A percentile compares a stretch with the other conserved stretches of the same genome.
These are phyloP conservation scores for Pycnonotus jocosus DNA, from an alignment of 2,113 vertebrate genomes.

Conservation along the genomic window DNA sequence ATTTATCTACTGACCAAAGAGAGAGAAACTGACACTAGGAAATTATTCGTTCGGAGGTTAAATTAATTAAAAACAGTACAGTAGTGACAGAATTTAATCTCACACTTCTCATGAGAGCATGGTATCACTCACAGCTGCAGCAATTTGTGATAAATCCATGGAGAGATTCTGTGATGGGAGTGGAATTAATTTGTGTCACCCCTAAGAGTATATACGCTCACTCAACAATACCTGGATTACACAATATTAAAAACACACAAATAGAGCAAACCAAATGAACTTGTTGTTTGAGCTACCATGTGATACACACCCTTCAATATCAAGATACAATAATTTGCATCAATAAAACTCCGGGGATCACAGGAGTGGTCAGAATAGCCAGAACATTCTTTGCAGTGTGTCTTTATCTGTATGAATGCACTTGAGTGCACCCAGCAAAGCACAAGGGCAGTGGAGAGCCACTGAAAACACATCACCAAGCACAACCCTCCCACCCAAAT, in stretches of 20 bases:
- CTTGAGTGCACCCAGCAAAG: background rate
- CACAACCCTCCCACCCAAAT: background rate
- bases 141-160: slow-evolving; percentile 35
- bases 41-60: slow-evolving; percentile 8
- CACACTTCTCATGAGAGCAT: slow-evolving; percentile 46
- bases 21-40: background rate
- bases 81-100: slow-evolving; percentile 67
- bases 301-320: background rate
- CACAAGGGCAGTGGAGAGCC: background rate
- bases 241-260: background rate
- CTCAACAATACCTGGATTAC: background rate
- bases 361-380: background rate
- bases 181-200: slow-evolving; percentile 51
- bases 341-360: background rate
- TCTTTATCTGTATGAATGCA: background rate
- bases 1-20: slow-evolving; percentile 41
- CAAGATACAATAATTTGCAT: background rate
- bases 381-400: background rate
- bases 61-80: slow-evolving; percentile 71
- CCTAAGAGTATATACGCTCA: background rate
- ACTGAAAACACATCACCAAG: background rate
- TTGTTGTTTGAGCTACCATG: background rate
- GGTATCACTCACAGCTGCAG: slow-evolving; percentile 48
- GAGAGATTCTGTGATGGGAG: slow-evolving; percentile 46
- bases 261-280: background rate